Evolutionary conservation across 2,113 vertebrate genomes (phyloP).

Genomic region (Panthera uncia): DNA sequence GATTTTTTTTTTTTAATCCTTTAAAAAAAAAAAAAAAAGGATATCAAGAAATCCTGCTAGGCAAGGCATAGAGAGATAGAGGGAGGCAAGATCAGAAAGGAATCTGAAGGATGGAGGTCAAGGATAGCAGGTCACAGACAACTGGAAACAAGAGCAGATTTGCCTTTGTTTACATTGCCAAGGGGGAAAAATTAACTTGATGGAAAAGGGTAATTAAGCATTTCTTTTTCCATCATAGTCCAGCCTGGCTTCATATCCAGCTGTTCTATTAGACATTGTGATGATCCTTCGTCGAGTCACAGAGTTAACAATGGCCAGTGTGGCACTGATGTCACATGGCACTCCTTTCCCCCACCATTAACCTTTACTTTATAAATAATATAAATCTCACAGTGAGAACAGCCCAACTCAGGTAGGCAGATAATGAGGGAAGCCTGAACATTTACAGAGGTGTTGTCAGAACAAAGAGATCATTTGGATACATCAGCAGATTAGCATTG

Average conservation of each 20-base stretch:
- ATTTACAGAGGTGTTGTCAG: not conserved
- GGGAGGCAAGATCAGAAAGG: not conserved
- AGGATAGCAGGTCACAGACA: slow-evolving; percentile 43
- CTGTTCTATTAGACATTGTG: slow-evolving; percentile 52
- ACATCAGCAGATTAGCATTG: not conserved
- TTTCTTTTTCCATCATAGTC: slow-evolving; percentile 58
- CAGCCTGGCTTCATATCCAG: slow-evolving; percentile 51
- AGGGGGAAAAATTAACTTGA: slow-evolving; percentile 76
- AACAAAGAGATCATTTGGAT: not conserved
- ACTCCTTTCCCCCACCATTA: not conserved
- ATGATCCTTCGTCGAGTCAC: not conserved
- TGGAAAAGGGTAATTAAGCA: slow-evolving; percentile 75
- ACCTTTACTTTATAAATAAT: slow-evolving; percentile 12
- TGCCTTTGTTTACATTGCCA: slow-evolving; percentile 75
- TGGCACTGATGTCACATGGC: not conserved
- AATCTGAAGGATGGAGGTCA: slow-evolving; percentile 47
- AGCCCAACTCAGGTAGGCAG: not conserved
- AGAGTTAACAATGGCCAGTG: not conserved
- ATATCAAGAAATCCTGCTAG: not conserved
- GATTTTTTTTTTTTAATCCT: not conserved
- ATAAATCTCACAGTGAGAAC: not conserved
- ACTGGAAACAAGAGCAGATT: slow-evolving; percentile 64
- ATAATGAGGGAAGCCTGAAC: not conserved
- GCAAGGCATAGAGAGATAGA: not conserved
- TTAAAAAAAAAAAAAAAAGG: not conserved